Percentiles rank a stretch among this genome's conserved stretches.
These are phyloP conservation scores for Erpetoichthys calabaricus DNA, from an alignment of 2,797 vertebrate genomes.

Conservation along the genomic window DNA sequence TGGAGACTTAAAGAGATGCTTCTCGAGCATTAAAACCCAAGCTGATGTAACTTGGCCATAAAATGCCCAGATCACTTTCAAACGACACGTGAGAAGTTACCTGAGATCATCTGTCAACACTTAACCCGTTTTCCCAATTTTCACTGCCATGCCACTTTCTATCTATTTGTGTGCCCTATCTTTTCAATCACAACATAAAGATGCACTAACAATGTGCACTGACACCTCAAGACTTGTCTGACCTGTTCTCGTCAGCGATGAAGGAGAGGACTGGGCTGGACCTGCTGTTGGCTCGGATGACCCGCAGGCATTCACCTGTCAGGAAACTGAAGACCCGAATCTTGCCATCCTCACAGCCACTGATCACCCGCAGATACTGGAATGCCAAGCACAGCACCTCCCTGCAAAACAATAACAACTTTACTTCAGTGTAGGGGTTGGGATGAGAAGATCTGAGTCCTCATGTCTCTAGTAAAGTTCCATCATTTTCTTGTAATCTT, in stretches of 20 bases:
- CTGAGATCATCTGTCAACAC: no score
- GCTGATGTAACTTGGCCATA: no score
- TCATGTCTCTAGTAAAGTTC: background rate
- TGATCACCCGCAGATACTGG: constrained; percentile 69
- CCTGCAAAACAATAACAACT: constrained; percentile 40
- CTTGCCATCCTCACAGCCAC: constrained; percentile 69
- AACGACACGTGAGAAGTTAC: no score
- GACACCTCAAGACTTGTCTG: no score
- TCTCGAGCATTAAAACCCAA: no score
- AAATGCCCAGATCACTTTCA: no score
- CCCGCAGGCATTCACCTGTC: constrained; percentile 59
- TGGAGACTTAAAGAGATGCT: no score
- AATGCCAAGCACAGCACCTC: constrained; percentile 61
- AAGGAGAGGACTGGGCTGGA: constrained; percentile 51
- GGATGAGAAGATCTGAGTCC: background rate
- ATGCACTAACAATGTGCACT: no score
- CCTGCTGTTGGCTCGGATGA: constrained; percentile 43
- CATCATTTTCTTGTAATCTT: background rate
- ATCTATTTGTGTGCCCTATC: no score
- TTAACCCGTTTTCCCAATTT: no score
- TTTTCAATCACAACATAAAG: no score
- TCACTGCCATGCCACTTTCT: no score
- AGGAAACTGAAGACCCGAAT: constrained; percentile 73
- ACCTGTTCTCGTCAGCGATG: constrained; percentile 53
- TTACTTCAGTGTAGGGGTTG: accelerated